Base-by-base conservation (phyloP, 2,888 invertebrate species). In the Thymelicus sylvestris region DNA sequence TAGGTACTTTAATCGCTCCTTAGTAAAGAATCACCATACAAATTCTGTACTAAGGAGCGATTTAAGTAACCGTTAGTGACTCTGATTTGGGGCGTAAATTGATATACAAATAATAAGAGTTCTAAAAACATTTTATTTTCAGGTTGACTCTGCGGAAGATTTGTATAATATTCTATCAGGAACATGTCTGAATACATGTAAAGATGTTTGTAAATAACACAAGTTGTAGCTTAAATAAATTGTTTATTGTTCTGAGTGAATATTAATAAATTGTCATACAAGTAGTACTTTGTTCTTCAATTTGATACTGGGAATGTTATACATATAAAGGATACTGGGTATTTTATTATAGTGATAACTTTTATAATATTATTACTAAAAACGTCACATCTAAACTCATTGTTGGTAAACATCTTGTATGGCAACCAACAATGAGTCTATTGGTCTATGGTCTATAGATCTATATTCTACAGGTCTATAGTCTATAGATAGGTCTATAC, bases 71-170 rank as follows among this genome's bases (percentile, higher is more conserved):
- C n/a, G n/a, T n/a, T n/a, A n/a, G n/a, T n/a, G n/a, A n/a, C n/a
- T n/a, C n/a, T n/a, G n/a, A n/a, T n/a, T n/a, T n/a, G n/a, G n/a
- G n/a, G n/a, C n/a, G n/a, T n/a, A n/a, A n/a, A n/a, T n/a, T n/a
- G n/a, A n/a, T n/a, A n/a, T n/a, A n/a, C n/a, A n/a, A n/a, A n/a
- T n/a, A n/a, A 24, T 24, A 1, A 1, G 3, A 2, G n/a, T 0
- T n/a, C 10, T 15, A 39, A 47, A 47, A 47, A 47, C 12, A 47
- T 12, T n/a, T 71, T 57, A 31, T 24, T 74, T 76, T 67, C 87
- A 90, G 90, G 77, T 89, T 44, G 62, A 78, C 67, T 77, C 73
- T 5, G 72, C 80, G 0, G 83, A 86, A 15, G 86, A 86, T 41
- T 80, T 90, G n/a, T 77, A 83, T 13, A 75, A 70, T 50, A 81